Percentiles rank a stretch among this genome's conserved stretches.
These are phyloP conservation scores for Pogonomyrmex californicus DNA, from an alignment of 1,140 invertebrate species.

Conservation along the genomic window DNA sequence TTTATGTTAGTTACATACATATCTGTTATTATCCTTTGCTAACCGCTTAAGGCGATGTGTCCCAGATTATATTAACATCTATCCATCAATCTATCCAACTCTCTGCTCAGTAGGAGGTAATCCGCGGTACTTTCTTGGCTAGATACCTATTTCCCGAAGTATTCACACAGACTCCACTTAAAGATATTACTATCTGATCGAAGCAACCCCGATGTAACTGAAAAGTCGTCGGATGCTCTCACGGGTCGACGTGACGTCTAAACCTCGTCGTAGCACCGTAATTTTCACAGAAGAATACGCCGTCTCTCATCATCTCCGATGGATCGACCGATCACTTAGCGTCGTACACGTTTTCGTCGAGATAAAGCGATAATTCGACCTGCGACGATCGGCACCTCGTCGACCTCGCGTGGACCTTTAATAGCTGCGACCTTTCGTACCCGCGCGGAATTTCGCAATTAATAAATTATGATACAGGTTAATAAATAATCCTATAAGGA, in stretches of 20 bases:
- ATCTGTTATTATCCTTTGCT: conserved; percentile 46
- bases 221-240: conserved; percentile 35
- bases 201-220: conserved; percentile 40
- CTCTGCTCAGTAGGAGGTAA: conserved; percentile 15
- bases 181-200: conserved; percentile 33
- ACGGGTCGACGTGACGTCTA: conserved; percentile 9
- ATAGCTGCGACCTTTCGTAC: conserved; percentile 22
- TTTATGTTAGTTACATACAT: conserved; percentile 5
- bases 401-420: conserved; percentile 57
- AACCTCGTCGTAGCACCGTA: conserved; percentile 20
- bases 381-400: conserved; percentile 44
- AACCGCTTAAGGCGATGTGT: conserved; percentile 49
- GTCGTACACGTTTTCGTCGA: conserved; percentile 31
- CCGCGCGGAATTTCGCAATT: conserved; percentile 55
- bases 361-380: conserved; percentile 63
- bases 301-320: conserved; percentile 39
- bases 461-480: conserved; percentile 58
- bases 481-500: conserved; percentile 31
- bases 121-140: conserved; percentile 21
- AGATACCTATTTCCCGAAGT: conserved; percentile 39
- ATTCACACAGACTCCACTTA: background rate
- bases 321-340: conserved; percentile 33
- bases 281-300: conserved; percentile 36
- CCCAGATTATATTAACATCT: conserved; percentile 57
- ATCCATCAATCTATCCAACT: conserved; percentile 48